A percentile compares a stretch with the other conserved stretches of the same genome.
These are phyloP conservation scores for Agriopis leucophaearia DNA, from an alignment of 2,888 invertebrate genomes.

Conservation along the genomic window DNA sequence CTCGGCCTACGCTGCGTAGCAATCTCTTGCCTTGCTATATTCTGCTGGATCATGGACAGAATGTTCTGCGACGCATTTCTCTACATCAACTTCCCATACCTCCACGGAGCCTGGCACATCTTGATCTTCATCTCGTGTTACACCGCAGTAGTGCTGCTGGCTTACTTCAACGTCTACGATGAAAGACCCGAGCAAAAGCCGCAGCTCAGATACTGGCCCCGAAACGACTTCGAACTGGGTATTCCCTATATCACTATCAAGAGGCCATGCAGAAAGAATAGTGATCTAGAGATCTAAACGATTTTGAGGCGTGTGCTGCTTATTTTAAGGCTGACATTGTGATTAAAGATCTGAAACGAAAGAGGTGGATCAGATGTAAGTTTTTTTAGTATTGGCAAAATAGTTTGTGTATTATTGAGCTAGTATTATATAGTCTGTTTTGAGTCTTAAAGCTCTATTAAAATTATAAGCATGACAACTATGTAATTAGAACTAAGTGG, in stretches of 20 bases:
- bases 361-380: constrained; percentile 23
- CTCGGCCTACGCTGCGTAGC: constrained; percentile 90
- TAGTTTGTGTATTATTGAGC: constrained; percentile 11
- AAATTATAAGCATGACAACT: constrained; percentile 11
- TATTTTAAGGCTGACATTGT: constrained; percentile 45
- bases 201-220: constrained; percentile 91
- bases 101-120: constrained; percentile 94
- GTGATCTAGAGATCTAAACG: constrained; percentile 76
- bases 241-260: constrained; percentile 91
- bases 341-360: constrained; percentile 31
- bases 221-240: constrained; percentile 91
- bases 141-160: constrained; percentile 91
- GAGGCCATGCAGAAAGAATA: constrained; percentile 82
- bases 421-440: constrained; percentile 14
- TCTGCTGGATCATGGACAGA: constrained; percentile 92
- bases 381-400: constrained; percentile 28
- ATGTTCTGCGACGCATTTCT: constrained; percentile 93
- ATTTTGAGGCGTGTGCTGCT: constrained; percentile 35
- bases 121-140: constrained; percentile 93
- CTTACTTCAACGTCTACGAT: constrained; percentile 91
- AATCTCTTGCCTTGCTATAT: constrained; percentile 89
- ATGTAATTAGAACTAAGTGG: constrained; percentile 2
- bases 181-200: constrained; percentile 91
- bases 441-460: constrained; percentile 19
- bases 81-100: constrained; percentile 91